These are phyloP conservation scores for Toxostoma redivivum DNA, from an alignment of 2,113 vertebrate genomes.

Conservation along the genomic window DNA sequence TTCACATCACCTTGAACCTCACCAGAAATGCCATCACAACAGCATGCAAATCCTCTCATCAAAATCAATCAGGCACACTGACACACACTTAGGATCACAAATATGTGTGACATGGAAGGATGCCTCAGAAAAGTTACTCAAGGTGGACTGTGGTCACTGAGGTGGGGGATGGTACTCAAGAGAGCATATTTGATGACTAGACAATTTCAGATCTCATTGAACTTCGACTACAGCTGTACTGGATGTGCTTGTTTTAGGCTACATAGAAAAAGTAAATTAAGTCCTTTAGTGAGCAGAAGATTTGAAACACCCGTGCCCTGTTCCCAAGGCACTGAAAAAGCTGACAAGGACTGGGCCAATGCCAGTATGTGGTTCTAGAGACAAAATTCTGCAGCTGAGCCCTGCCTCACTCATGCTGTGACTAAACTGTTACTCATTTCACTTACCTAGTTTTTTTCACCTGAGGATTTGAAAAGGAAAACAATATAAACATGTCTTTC, in stretches of 20 bases:
- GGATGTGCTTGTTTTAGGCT: neutral
- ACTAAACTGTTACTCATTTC: neutral
- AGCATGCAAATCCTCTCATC: neutral
- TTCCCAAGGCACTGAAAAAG: neutral
- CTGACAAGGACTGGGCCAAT: neutral
- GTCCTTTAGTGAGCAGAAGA: neutral
- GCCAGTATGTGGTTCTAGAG: neutral
- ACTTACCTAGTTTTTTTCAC: neutral
- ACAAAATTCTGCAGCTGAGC: neutral
- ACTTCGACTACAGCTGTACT: neutral
- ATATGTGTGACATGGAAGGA: fast-evolving
- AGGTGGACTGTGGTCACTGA: neutral
- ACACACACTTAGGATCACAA: neutral
- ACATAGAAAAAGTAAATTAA: neutral
- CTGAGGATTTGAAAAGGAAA: neutral
- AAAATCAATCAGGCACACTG: neutral
- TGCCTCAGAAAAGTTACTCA: neutral
- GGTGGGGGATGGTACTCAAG: neutral
- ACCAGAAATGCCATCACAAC: neutral
- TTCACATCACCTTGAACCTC: neutral
- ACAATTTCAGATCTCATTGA: neutral
- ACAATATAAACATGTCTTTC: neutral
- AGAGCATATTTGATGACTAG: neutral
- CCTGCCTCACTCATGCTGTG: neutral
- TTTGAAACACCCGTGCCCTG: neutral